These are phyloP conservation scores for Agrochola macilenta DNA, from an alignment of 2,888 invertebrate genomes.

Conservation along the genomic window DNA sequence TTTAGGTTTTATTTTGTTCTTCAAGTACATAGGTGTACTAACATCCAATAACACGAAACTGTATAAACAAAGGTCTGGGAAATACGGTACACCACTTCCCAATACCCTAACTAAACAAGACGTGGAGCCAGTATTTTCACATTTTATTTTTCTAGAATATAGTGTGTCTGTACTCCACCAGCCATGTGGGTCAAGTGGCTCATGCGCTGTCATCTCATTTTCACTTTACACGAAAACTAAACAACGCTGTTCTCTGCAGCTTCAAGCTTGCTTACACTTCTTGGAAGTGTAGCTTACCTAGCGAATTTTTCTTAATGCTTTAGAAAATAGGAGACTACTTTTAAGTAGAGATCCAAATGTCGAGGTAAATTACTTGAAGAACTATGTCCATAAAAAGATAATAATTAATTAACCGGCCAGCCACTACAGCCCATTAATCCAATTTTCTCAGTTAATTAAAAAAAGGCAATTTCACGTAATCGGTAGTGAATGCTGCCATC, in stretches of 20 bases:
- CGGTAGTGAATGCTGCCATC: constrained; percentile 38
- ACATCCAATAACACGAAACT: background rate
- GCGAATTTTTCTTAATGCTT: background rate
- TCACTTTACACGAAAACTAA: constrained; percentile 51
- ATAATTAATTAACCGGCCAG: constrained; percentile 7
- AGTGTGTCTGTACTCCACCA: constrained; percentile 16
- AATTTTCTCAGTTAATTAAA: constrained; percentile 29
- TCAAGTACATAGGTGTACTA: background rate
- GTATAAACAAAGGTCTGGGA: background rate
- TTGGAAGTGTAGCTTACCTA: constrained; percentile 8
- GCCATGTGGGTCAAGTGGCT: constrained; percentile 61
- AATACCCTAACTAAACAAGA: constrained; percentile 14
- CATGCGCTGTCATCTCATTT: constrained; percentile 64
- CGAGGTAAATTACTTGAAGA: background rate
- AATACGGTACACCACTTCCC: background rate
- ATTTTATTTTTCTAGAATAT: constrained; percentile 40
- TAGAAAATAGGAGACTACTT: background rate
- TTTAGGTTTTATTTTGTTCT: background rate
- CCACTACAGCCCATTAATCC: constrained; percentile 23
- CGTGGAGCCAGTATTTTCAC: background rate
- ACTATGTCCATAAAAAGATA: background rate
- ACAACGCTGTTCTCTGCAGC: constrained; percentile 42
- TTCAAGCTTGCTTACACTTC: constrained; percentile 32
- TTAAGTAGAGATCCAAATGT: background rate
- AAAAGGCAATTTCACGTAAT: constrained; percentile 40